These are phyloP conservation scores for Champsocephalus gunnari DNA, from an alignment of 2,797 vertebrate genomes.

Conservation along the genomic window DNA sequence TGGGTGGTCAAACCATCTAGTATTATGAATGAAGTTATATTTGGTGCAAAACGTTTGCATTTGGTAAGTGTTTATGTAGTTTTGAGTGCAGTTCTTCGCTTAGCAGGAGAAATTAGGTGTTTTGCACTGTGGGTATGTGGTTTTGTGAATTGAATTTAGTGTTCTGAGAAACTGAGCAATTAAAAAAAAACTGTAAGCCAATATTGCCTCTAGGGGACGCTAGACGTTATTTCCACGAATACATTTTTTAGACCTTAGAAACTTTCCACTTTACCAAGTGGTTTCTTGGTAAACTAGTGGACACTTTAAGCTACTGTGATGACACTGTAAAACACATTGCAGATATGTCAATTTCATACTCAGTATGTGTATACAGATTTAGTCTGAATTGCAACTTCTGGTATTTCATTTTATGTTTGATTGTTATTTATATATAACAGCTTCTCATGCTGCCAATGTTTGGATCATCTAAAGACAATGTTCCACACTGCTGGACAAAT, in stretches of 20 bases:
- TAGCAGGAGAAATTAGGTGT: no score
- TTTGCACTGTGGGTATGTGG: no score
- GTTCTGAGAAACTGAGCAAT: no score
- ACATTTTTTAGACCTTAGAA: neutral
- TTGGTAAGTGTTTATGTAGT: no score
- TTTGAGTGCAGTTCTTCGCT: no score
- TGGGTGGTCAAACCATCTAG: no score
- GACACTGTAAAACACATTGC: neutral
- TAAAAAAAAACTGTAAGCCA: no score
- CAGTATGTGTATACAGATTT: neutral
- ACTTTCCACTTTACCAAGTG: neutral
- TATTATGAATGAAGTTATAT: no score
- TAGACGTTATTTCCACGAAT: neutral
- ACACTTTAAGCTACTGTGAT: neutral
- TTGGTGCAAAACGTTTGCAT: no score
- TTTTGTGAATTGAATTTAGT: no score
- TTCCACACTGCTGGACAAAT: neutral
- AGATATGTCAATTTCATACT: neutral
- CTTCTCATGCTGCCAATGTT: neutral
- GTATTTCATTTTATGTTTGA: no score
- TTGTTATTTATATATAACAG: neutral
- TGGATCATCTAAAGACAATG: neutral
- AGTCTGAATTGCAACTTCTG: no score
- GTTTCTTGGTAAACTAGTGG: neutral
- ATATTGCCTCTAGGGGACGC: constrained; percentile 31